phyloP scores from a whole-genome alignment of 1,140 invertebrate species.

The Diorhabda elongata region DNA sequence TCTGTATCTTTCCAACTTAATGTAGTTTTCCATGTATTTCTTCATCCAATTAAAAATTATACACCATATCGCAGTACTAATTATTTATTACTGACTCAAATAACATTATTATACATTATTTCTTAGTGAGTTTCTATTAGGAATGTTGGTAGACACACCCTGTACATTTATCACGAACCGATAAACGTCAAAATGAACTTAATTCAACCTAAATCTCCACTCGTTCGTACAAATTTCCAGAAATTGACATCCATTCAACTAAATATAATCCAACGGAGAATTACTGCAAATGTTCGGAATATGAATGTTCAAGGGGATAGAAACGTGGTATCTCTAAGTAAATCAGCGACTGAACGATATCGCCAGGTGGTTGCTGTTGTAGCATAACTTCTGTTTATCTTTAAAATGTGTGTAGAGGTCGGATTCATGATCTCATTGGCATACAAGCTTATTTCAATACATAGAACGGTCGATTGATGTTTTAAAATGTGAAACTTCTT shows the following conservation, averaged over 20 bases:
- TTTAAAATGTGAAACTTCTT: too few species aligned
- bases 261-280: not conserved
- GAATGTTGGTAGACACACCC: too few species aligned
- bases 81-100: too few species aligned
- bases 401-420: not conserved
- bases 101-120: too few species aligned
- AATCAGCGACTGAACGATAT: slow-evolving; percentile 3
- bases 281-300: slow-evolving; percentile 8
- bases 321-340: slow-evolving; percentile 1
- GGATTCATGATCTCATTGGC: not conserved
- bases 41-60: too few species aligned
- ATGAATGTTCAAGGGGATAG: slow-evolving; percentile 9
- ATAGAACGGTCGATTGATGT: not conserved
- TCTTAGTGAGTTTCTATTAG: too few species aligned
- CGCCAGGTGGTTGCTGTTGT: slow-evolving; percentile 10
- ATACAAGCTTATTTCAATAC: not conserved
- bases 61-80: too few species aligned
- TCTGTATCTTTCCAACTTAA: too few species aligned
- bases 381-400: slow-evolving; percentile 7
- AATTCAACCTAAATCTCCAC: too few species aligned
- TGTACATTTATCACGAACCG: too few species aligned
- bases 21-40: too few species aligned
- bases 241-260: slow-evolving; percentile 6
- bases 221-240: not conserved
- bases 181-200: too few species aligned